These are phyloP conservation scores for Neoniphon sammara DNA, from an alignment of 2,797 vertebrate genomes.

Conservation along the genomic window DNA sequence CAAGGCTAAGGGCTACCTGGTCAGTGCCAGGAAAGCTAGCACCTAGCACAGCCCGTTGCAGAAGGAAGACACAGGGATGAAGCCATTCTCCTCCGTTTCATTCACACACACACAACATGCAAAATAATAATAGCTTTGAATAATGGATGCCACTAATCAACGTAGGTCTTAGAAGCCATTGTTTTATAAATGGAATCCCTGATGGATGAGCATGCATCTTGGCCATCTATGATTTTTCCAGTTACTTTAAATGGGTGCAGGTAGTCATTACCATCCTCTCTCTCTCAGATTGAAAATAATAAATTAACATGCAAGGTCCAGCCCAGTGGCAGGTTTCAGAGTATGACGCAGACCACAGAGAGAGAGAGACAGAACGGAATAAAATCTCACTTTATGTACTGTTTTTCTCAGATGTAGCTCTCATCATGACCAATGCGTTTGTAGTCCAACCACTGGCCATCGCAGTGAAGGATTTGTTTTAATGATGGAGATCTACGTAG, in stretches of 20 bases:
- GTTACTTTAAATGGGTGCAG: conserved; percentile 25
- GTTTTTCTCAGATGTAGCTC: conserved; percentile 11
- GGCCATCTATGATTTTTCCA: conserved; percentile 26
- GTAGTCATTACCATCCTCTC: conserved; percentile 34
- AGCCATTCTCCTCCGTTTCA: conserved; percentile 63
- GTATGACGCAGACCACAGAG: conserved; percentile 3
- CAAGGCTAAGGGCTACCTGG: conserved; percentile 97
- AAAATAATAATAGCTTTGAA: conserved; percentile 34
- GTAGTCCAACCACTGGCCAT: conserved; percentile 18
- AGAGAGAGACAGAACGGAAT: background rate
- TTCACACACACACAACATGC: conserved; percentile 30
- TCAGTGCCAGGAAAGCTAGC: conserved; percentile 89
- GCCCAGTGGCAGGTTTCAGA: conserved; percentile 4
- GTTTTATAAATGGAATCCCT: conserved; percentile 34
- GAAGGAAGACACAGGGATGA: conserved; percentile 47
- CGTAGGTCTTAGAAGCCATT: conserved; percentile 16
- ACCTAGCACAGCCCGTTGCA: conserved; percentile 64
- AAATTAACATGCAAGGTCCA: conserved; percentile 15
- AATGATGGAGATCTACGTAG: conserved; percentile 13
- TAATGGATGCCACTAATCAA: conserved; percentile 35
- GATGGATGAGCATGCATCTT: conserved; percentile 28
- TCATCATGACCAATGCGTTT: conserved; percentile 18
- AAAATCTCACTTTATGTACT: background rate
- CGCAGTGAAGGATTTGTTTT: conserved; percentile 26
- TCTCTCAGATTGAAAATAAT: conserved; percentile 28